Evolutionary conservation across 2,888 invertebrate genomes (phyloP).

Genomic region (Meteorus cinctellus): DNA sequence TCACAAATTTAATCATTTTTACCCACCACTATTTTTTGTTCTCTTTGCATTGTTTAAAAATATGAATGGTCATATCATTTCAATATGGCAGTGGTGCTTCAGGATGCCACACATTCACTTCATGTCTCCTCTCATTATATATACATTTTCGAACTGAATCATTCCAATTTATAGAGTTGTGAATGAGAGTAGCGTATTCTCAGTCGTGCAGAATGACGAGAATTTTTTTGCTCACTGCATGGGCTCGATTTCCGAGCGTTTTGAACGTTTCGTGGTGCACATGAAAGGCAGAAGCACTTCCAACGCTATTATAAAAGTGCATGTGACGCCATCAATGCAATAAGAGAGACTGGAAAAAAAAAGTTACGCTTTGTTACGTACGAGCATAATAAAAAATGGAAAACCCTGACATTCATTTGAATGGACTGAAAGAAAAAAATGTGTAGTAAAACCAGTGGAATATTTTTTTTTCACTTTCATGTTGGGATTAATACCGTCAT

Average conservation of each 20-base stretch:
- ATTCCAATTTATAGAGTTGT: not conserved
- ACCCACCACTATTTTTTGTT: too few species aligned
- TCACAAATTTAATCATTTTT: too few species aligned
- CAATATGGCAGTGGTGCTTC: not conserved
- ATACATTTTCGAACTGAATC: not conserved
- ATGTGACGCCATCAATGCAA: not conserved
- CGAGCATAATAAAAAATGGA: not conserved
- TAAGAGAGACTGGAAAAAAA: not conserved
- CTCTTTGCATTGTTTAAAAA: not conserved
- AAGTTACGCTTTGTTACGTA: not conserved
- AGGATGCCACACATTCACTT: not conserved
- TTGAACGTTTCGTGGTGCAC: not conserved
- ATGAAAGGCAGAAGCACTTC: not conserved
- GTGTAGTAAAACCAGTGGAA: not conserved
- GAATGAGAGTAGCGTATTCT: not conserved
- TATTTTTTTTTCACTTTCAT: not conserved
- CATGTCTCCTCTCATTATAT: not conserved
- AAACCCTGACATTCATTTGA: not conserved
- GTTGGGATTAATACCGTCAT: not conserved
- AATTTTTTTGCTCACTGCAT: not conserved
- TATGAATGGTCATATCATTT: not conserved
- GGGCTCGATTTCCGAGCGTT: conserved; percentile 2
- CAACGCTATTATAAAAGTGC: not conserved
- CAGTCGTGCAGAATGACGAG: not conserved
- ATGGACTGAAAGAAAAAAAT: not conserved